A percentile compares a stretch with the other conserved stretches of the same genome.
Evolutionary conservation across 2,113 vertebrate species (phyloP).

Genomic region (Phaethon lepturus): DNA sequence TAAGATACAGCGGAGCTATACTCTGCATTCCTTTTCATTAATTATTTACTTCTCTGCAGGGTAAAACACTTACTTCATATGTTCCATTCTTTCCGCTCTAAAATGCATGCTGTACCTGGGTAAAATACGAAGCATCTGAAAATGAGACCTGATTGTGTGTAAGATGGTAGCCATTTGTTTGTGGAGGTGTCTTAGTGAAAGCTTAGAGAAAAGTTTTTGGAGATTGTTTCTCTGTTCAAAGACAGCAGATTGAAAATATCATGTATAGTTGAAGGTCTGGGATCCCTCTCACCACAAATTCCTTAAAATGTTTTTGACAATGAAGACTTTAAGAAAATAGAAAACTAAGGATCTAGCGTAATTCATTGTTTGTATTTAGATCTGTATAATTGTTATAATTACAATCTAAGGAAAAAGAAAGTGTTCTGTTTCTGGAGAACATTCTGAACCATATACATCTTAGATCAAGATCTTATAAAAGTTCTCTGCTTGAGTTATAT

Average conservation of each 20-base stretch:
- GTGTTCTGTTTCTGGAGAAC: not conserved
- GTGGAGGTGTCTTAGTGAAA: not conserved
- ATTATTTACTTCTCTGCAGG: slow-evolving; percentile 56
- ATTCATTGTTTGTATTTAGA: not conserved
- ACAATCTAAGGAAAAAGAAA: not conserved
- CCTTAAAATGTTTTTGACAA: not conserved
- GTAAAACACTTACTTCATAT: not conserved
- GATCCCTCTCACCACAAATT: accelerated
- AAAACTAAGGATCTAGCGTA: not conserved
- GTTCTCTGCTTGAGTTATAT: not conserved
- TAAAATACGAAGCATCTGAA: not conserved
- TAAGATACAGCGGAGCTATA: slow-evolving; percentile 8
- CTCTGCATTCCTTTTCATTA: slow-evolving; percentile 53
- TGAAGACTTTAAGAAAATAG: not conserved
- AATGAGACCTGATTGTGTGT: not conserved
- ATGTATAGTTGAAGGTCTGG: not conserved
- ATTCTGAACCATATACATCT: not conserved
- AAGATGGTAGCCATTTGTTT: not conserved
- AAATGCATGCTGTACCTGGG: not conserved
- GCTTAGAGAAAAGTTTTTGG: not conserved
- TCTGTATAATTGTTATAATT: not conserved
- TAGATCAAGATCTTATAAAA: not conserved
- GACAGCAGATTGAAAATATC: not conserved
- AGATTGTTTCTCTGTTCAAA: not conserved
- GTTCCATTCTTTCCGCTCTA: not conserved